These are phyloP conservation scores for Epirrita christyi DNA, from an alignment of 2,888 invertebrate species.

Conservation along the genomic window DNA sequence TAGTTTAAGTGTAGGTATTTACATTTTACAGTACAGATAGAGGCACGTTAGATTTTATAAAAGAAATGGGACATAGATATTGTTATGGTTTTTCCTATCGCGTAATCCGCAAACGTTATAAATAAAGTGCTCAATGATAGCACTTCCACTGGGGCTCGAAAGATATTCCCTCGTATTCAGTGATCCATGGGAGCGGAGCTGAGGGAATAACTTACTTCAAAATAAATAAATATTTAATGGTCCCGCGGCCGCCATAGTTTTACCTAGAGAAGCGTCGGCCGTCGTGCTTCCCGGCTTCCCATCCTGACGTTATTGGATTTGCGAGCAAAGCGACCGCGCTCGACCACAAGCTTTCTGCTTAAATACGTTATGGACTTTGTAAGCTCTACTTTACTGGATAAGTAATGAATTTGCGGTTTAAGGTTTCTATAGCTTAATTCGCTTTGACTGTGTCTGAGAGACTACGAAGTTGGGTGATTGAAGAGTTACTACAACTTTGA, in stretches of 20 bases:
- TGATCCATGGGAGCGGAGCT: slow-evolving; percentile 8
- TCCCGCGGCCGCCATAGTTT: slow-evolving; percentile 20
- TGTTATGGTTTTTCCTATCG: too few relatives aligned
- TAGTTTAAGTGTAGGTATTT: too few relatives aligned
- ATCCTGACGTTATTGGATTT: slow-evolving; percentile 59
- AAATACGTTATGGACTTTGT: slow-evolving; percentile 50
- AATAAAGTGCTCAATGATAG: background rate
- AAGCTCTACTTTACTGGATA: slow-evolving; percentile 42
- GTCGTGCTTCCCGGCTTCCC: slow-evolving; percentile 17
- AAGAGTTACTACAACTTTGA: slow-evolving; percentile 14
- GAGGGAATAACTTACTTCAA: slow-evolving; percentile 8
- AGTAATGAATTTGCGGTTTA: slow-evolving; percentile 31
- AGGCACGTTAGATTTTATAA: too few relatives aligned
- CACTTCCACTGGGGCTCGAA: background rate
- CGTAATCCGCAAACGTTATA: too few relatives aligned
- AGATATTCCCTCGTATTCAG: slow-evolving; percentile 9
- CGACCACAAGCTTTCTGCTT: slow-evolving; percentile 47
- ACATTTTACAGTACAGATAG: too few relatives aligned
- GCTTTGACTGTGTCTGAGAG: slow-evolving; percentile 9
- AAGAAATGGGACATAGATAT: too few relatives aligned
- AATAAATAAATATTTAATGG: slow-evolving; percentile 21
- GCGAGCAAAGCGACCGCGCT: slow-evolving; percentile 44
- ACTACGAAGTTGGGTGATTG: slow-evolving; percentile 13
- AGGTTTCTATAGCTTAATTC: slow-evolving; percentile 24
- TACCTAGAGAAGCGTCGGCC: slow-evolving; percentile 19